Percentiles rank a stretch among this genome's conserved stretches.
Conservation (phyloP, 2,113 vertebrate species). For the Amphilophus citrinellus region DNA sequence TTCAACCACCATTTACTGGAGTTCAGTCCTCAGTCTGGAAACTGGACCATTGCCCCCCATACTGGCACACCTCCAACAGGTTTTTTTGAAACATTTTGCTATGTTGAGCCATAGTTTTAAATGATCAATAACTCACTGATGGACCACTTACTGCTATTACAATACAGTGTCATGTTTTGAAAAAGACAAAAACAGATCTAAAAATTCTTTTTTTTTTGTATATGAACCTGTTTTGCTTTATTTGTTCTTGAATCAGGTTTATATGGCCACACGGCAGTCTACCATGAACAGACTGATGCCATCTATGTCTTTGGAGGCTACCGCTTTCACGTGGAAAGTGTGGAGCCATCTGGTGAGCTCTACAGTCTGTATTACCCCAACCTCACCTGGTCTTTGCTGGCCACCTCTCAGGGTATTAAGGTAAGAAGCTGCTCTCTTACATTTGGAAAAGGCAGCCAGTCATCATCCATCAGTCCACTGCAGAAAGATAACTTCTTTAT, state of each 20-base stretch:
- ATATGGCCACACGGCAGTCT: conserved; percentile 91
- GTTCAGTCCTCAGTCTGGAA: conserved; percentile 84
- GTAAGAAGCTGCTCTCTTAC: conserved; percentile 62
- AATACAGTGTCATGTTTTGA: not conserved
- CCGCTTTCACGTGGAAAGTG: conserved; percentile 91
- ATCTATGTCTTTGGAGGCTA: conserved; percentile 93
- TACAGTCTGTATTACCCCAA: conserved; percentile 91
- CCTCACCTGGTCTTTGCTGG: conserved; percentile 91
- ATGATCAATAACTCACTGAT: not conserved
- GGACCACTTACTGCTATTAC: not conserved
- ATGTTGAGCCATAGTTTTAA: not conserved
- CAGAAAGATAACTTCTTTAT: not conserved
- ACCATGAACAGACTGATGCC: conserved; percentile 90
- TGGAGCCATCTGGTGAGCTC: conserved; percentile 89
- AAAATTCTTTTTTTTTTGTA: not conserved
- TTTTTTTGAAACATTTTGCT: conserved; percentile 50
- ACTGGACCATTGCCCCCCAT: conserved; percentile 86
- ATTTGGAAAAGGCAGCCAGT: not conserved
- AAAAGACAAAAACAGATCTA: not conserved
- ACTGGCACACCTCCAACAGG: conserved; percentile 91
- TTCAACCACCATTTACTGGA: conserved; percentile 91
- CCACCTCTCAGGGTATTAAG: conserved; percentile 90
- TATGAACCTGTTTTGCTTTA: not conserved
- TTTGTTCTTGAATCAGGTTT: conserved; percentile 78
- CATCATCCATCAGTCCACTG: not conserved